Evolutionary conservation across 2,888 invertebrate genomes (phyloP), one percentile per base, ranked within the genome.

Genomic region (Drosophila borborema): DNA sequence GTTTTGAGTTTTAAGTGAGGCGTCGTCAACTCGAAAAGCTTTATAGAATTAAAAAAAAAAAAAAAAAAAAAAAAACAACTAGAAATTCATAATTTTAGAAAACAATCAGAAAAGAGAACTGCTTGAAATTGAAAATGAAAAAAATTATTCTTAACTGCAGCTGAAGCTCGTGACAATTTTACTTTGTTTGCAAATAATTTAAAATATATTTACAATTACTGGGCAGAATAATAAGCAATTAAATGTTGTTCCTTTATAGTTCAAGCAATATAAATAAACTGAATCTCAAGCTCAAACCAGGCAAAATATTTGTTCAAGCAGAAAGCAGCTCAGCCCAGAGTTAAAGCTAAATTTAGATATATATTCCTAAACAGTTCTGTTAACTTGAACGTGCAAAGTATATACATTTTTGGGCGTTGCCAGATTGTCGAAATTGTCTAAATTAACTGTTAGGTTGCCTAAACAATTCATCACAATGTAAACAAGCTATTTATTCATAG

Each of bases 1-100:
- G 86, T 78, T 79, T 78, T 71, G 72, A 87, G 82, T 78, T 85
- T 55, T 69, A 73, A 73, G 80, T 76, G 61, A 76, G 58, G 60
- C 68, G 66, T 48, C 68, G 66, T 45, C 45, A 59, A 43, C 48
- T 51, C 46, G 64, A 60, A 62, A 59, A 49, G 41, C 36, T 43
- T 14, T 36, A 54, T 34, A 51, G 28, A 36, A 36, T 51, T 51
- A 43, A 41, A n/a, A n/a, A n/a, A 20, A 12, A 14, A 40, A 12
- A 3, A 48, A 43, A 41, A n/a, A n/a, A n/a, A 20, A 12, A 14
- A 40, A 12, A 3, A 48, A 45, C 48, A 45, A 53, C 49, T 68
- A 8, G 1, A 61, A 49, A 71, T 45, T 48, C 16, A 40, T 28
- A 55, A 60, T 45, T 55, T 34, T 43, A 31, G 31, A 54, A 43